phyloP scores from a whole-genome alignment of 2,888 invertebrate genomes.

The Aporophyla lueneburgensis region DNA sequence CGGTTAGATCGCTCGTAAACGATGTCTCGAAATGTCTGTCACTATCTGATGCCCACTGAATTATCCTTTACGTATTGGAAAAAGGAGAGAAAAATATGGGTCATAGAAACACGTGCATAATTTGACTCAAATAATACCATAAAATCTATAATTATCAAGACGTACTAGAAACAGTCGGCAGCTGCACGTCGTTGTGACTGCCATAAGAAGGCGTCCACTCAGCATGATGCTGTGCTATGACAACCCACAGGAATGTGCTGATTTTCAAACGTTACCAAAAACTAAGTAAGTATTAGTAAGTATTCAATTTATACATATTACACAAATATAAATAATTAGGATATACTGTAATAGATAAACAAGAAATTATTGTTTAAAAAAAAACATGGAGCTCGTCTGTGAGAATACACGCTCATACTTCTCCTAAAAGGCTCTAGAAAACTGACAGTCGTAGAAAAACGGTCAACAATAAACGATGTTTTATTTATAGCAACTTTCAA shows the following conservation, averaged over 20 bases:
- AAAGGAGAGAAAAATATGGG: neutral
- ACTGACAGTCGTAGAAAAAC: no score
- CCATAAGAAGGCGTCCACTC: no score
- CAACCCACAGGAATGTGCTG: neutral
- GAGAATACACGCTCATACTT: no score
- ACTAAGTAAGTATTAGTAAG: neutral
- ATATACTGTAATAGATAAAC: no score
- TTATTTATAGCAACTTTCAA: no score
- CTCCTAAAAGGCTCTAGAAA: no score
- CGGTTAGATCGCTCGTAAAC: slow-evolving; percentile 30
- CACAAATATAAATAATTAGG: neutral
- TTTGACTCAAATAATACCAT: neutral
- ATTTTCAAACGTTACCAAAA: neutral
- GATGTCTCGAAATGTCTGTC: slow-evolving; percentile 8
- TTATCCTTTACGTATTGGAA: neutral
- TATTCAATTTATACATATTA: neutral
- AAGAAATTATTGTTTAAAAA: no score
- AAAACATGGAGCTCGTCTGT: no score
- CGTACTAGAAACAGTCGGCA: no score
- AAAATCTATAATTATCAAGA: neutral
- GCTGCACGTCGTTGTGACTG: neutral
- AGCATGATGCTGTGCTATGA: neutral
- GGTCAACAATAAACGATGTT: no score
- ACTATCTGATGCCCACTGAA: neutral
- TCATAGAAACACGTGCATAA: neutral